phyloP scores from a whole-genome alignment of 2,113 vertebrate genomes.

The Anhinga rufa region DNA sequence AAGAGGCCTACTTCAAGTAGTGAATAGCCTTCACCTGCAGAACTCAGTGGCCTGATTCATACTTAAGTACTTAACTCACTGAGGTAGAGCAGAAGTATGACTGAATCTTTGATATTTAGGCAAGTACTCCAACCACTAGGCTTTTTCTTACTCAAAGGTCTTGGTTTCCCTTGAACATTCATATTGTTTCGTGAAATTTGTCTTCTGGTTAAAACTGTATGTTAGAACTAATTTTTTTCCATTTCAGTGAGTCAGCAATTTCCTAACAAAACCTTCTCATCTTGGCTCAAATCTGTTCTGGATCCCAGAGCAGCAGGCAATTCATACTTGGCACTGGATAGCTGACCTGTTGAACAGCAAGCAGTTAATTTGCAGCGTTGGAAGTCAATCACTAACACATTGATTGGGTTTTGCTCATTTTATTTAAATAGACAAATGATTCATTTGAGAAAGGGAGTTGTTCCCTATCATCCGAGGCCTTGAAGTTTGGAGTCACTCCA shows the following conservation, averaged over 20 bases:
- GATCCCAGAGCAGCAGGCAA: background rate
- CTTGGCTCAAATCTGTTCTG: background rate
- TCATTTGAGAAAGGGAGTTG: background rate
- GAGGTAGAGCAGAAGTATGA: background rate
- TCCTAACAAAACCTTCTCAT: background rate
- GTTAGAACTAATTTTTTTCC: background rate
- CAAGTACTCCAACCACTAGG: background rate
- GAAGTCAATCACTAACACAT: background rate
- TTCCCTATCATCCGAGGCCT: rapidly evolving
- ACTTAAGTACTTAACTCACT: background rate
- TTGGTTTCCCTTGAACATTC: background rate
- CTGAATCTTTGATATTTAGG: background rate
- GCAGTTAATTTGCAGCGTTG: background rate
- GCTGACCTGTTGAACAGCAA: background rate
- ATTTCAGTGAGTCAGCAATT: background rate
- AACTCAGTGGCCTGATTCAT: background rate
- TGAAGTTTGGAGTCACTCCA: background rate
- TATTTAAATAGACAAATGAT: background rate
- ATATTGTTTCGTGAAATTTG: background rate
- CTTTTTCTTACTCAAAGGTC: background rate
- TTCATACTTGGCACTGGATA: background rate
- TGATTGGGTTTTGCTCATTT: background rate
- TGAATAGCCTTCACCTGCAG: background rate
- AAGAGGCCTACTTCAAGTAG: background rate
- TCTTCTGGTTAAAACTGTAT: background rate